phyloP scores from a whole-genome alignment of 1,140 invertebrate species.

The Calephelis nemesis region DNA sequence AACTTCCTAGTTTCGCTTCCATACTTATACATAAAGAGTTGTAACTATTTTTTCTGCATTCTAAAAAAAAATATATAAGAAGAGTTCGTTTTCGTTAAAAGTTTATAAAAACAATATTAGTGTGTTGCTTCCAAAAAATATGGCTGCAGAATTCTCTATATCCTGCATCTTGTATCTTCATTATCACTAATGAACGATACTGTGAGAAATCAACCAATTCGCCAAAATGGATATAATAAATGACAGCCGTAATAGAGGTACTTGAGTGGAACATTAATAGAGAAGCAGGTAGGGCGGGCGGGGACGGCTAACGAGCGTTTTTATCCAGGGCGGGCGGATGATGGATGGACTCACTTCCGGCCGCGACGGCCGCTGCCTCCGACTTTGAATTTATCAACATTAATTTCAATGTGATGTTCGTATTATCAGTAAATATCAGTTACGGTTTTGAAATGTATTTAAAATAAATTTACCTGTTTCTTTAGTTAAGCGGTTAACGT shows the following conservation, averaged over 20 bases:
- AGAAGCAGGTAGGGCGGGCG: conserved; percentile 55
- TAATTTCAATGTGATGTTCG: conserved; percentile 63
- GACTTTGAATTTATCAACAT: conserved; percentile 69
- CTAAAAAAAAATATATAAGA: too few species aligned
- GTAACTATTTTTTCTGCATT: too few species aligned
- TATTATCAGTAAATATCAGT: conserved; percentile 12
- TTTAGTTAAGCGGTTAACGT: too few species aligned
- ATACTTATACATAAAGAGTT: too few species aligned
- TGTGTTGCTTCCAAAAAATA: background rate
- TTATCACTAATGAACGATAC: conserved; percentile 37
- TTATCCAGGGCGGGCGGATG: conserved; percentile 72
- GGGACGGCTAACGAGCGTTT: conserved; percentile 71
- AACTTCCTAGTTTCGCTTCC: too few species aligned
- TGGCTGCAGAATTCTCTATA: conserved; percentile 1
- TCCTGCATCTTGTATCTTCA: conserved; percentile 20
- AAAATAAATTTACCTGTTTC: too few species aligned
- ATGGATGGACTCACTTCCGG: conserved; percentile 69
- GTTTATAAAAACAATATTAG: too few species aligned
- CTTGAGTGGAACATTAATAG: conserved; percentile 76
- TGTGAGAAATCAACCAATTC: conserved; percentile 68
- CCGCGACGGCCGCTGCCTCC: conserved; percentile 55
- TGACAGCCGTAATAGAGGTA: conserved; percentile 73
- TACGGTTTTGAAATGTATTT: background rate
- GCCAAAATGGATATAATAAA: conserved; percentile 77
- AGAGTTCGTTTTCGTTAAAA: too few species aligned